Base-by-base conservation (phyloP, 2,797 vertebrate genomes). In the Ictinia mississippiensis region DNA sequence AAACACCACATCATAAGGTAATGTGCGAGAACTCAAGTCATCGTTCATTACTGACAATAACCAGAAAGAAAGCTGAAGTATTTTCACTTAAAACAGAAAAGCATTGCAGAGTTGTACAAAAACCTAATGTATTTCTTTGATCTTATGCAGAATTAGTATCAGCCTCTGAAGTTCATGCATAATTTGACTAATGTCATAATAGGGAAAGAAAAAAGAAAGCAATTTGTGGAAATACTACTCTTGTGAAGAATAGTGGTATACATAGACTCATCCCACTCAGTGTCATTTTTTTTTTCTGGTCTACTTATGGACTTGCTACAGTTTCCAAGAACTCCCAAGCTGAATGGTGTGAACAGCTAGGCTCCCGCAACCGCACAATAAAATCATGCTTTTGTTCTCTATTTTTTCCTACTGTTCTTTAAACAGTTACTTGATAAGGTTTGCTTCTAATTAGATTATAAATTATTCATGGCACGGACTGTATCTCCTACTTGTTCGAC, bases 61-160 rank as follows among this genome's bases (percentile, higher is more conserved):
- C 11, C n/a, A 84, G 66, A 75, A 74, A 74, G 45, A 5, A 96
- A 91, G 58, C 21, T 70, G 16, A 83, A 85, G 53, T 31, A 74
- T 77, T 91, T 95, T 79, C 80, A 79, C 52, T 93, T 93, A 50
- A 86, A 85, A 35, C 20, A 82, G 53, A 84, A 93, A 75, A 88
- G 37, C 52, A 75, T 5, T 70, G 47, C 73, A 68, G 29, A 50
- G 11, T 25, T 45, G 31, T 45, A 78, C 19, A 74, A 81, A 79
- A 84, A 80, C 10, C 2, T 42, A 50, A 63, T 9, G 19, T 73
- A 72, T 73, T 91, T 83, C 73, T 87, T 82, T 87, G 65, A 84
- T 82, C 70, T 81, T 52, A 38, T 8, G 56, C 35, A 91, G 79
- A 93, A 91, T 74, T 90, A 90, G 81, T 26, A 91, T 38, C 68